These are phyloP conservation scores for Acrobasis repandana DNA, from an alignment of 2,888 invertebrate genomes.

Conservation along the genomic window DNA sequence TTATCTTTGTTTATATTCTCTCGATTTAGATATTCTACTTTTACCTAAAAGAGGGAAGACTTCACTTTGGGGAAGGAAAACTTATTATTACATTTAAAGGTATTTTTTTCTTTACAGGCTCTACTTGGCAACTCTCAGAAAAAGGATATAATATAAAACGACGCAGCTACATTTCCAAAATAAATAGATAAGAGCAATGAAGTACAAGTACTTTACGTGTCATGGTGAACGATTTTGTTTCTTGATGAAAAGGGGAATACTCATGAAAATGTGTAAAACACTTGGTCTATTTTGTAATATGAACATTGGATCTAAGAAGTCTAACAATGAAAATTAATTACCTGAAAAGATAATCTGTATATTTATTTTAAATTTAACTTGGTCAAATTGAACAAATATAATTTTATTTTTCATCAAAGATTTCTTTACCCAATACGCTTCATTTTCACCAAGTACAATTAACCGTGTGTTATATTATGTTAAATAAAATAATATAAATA, in stretches of 20 bases:
- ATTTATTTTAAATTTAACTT: slow-evolving; percentile 35
- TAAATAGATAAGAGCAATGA: not conserved
- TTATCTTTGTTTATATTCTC: too few species aligned
- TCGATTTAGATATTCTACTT: too few species aligned
- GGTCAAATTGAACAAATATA: slow-evolving; percentile 34
- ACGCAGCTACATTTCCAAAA: slow-evolving; percentile 7
- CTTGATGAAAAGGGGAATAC: slow-evolving; percentile 32
- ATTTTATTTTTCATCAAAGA: slow-evolving; percentile 52
- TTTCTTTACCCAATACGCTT: slow-evolving; percentile 66
- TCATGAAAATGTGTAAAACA: slow-evolving; percentile 44
- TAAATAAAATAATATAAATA: slow-evolving; percentile 51
- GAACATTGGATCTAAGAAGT: not conserved
- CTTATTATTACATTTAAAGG: not conserved
- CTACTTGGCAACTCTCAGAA: slow-evolving; percentile 74
- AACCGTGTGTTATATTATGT: slow-evolving; percentile 55
- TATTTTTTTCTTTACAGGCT: slow-evolving; percentile 57
- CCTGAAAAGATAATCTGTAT: slow-evolving; percentile 16
- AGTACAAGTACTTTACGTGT: not conserved
- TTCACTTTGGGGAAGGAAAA: too few species aligned
- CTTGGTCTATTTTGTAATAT: slow-evolving; percentile 24
- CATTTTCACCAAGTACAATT: slow-evolving; percentile 77
- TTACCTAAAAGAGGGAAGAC: too few species aligned
- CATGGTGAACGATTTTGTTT: not conserved
- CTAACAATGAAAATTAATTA: slow-evolving; percentile 7
- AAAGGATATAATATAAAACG: slow-evolving; percentile 61